Evolutionary conservation across 2,113 vertebrate genomes (phyloP).

Genomic region (Oryctolagus cuniculus): DNA sequence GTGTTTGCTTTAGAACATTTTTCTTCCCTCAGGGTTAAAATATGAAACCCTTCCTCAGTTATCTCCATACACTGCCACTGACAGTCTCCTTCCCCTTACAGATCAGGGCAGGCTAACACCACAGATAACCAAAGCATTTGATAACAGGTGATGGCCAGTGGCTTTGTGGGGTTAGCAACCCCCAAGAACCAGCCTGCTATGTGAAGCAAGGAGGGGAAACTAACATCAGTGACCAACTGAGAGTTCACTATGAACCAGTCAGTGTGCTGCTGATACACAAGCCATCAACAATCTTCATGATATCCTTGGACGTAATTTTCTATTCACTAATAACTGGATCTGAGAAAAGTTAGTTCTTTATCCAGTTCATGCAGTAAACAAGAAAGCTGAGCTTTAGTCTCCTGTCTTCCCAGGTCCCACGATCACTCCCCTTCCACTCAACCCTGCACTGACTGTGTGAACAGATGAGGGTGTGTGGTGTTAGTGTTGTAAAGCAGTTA

Average conservation of each 20-base stretch:
- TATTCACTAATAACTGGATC: not conserved
- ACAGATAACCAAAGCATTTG: not conserved
- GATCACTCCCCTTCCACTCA: not conserved
- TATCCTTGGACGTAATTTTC: not conserved
- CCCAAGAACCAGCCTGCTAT: not conserved
- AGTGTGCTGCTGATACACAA: not conserved
- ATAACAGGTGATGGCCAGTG: not conserved
- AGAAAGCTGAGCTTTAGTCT: not conserved
- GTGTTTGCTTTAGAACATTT: slow-evolving; percentile 37
- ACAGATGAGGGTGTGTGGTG: not conserved
- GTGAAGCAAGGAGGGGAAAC: not conserved
- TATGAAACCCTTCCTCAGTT: not conserved
- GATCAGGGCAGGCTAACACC: not conserved
- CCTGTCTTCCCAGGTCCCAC: not conserved
- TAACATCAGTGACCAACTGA: not conserved
- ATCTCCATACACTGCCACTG: not conserved
- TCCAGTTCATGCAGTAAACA: not conserved
- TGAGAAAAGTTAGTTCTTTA: not conserved
- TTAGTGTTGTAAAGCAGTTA: not conserved
- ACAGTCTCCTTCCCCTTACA: not conserved
- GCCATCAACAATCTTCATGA: not conserved
- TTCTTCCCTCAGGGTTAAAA: not conserved
- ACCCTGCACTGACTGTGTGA: not conserved
- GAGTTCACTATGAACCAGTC: not conserved
- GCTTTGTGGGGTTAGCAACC: not conserved